Base-by-base conservation (phyloP, 1,140 invertebrate genomes). In the Neodiprion lecontei region DNA sequence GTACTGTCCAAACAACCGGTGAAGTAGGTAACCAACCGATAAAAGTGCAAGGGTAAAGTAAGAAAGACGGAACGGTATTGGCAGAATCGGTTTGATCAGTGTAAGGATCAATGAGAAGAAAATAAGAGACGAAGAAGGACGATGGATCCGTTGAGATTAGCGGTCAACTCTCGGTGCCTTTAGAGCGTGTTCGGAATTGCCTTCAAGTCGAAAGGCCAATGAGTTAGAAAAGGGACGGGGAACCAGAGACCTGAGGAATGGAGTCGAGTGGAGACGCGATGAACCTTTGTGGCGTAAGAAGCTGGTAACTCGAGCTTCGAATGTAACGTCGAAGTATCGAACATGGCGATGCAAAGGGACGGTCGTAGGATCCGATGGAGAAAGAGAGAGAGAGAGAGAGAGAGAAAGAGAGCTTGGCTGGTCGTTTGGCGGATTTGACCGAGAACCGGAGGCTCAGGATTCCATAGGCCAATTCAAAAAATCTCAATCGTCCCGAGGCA, bases 381-480 rank as follows among this genome's bases (percentile, higher is more conserved):
- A 73, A 67, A 72, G 28, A 74, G 68, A 40, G 66, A 66, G 76
- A 66, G 76, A 68, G 50, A 48, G 47, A 68, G 72, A 72, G 48
- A 49, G 49, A 68, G 72, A 72, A 40, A 49, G 49, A 73, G 73
- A 17, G 47, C 23, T 9, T 73, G 48, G 47, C 40, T 28, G 61
- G 61, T 75, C 68, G 49, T 69, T 61, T 70, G 67, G 61, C 28
- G 28, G 28, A 4, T 40, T 40, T 40, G 53, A 17, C 53, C n/a
- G 9, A 8, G 53, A 69, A 50, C 70, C 69, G 75, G 75, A 75
- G 74, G 69, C 50, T 70, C 72, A 70, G 78, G 78, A 81, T 79
- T 78, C 77, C 76, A 71, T 76, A 75, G 77, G 77, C 77, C 73
- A 70, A 70, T 78, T 75, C 21, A 7, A 69, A 11, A 47, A 61